Evolutionary conservation across 2,113 vertebrate species (phyloP).

Genomic region (Alaudala cheleensis): DNA sequence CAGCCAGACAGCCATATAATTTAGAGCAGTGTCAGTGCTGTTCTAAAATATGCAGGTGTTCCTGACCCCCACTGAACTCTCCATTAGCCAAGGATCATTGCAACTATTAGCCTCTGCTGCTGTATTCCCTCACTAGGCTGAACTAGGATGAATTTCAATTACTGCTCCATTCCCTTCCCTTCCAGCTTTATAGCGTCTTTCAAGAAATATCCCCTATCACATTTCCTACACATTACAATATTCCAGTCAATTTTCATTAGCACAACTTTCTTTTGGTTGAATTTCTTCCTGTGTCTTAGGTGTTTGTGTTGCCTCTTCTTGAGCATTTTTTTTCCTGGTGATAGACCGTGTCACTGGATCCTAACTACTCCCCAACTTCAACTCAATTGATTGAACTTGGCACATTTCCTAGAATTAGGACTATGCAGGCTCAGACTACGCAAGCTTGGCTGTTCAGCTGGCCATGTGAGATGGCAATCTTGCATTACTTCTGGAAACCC

Average conservation of each 20-base stretch:
- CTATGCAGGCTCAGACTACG: constrained; percentile 35
- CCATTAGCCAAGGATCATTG: constrained; percentile 64
- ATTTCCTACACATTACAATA: constrained; percentile 16
- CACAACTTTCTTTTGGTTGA: constrained; percentile 34
- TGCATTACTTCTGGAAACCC: constrained; percentile 36
- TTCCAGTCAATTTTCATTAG: constrained; percentile 56
- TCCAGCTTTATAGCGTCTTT: not conserved
- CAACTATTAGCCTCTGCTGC: constrained; percentile 58
- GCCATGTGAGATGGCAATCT: constrained; percentile 51
- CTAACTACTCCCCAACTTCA: constrained; percentile 64
- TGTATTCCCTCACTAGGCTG: constrained; percentile 12
- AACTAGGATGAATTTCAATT: constrained; percentile 66
- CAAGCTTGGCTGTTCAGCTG: constrained; percentile 2
- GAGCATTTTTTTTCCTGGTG: constrained; percentile 34
- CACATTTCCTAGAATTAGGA: constrained; percentile 68
- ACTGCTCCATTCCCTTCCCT: not conserved
- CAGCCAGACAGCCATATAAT: not conserved
- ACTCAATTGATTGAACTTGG: constrained; percentile 73
- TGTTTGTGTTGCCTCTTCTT: constrained; percentile 16
- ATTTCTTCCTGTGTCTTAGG: constrained; percentile 39
- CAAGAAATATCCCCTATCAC: not conserved
- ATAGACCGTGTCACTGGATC: constrained; percentile 60
- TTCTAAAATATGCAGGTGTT: constrained; percentile 61
- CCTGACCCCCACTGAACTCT: constrained; percentile 32
- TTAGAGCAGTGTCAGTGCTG: constrained; percentile 6